These are phyloP conservation scores for Agapornis roseicollis DNA, from an alignment of 2,113 vertebrate species.

Conservation along the genomic window DNA sequence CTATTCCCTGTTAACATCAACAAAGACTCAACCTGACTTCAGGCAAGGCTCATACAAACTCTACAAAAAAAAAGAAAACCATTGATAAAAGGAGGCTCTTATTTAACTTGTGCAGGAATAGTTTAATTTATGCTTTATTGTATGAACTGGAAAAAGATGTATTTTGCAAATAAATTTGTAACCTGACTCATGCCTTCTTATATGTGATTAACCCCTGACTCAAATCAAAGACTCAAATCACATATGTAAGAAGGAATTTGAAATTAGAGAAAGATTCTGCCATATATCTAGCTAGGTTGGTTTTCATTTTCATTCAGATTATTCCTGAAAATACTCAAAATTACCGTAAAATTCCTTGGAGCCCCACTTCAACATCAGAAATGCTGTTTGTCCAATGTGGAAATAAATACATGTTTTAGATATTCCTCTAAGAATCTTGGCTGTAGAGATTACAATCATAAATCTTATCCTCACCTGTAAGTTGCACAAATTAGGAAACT, in stretches of 20 bases:
- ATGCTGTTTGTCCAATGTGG: background rate
- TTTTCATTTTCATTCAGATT: background rate
- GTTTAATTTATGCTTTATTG: background rate
- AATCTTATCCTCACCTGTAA: rapidly evolving
- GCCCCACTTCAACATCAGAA: background rate
- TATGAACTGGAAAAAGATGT: background rate
- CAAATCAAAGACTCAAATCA: background rate
- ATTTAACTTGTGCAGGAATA: background rate
- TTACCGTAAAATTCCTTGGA: background rate
- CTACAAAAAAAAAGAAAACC: background rate
- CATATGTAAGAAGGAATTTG: background rate
- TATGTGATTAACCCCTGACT: background rate
- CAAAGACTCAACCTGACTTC: background rate
- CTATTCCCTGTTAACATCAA: background rate
- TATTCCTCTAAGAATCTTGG: background rate
- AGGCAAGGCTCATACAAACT: background rate
- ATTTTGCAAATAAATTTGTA: background rate
- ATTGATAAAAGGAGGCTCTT: background rate
- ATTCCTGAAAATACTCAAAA: background rate
- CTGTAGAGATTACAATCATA: background rate
- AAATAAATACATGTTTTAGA: background rate
- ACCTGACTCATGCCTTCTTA: background rate
- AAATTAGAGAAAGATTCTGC: background rate
- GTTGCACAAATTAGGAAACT: background rate
- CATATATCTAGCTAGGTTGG: background rate